phyloP scores from a whole-genome alignment of 2,797 vertebrate genomes.

The Gadopsis bispinosus region DNA sequence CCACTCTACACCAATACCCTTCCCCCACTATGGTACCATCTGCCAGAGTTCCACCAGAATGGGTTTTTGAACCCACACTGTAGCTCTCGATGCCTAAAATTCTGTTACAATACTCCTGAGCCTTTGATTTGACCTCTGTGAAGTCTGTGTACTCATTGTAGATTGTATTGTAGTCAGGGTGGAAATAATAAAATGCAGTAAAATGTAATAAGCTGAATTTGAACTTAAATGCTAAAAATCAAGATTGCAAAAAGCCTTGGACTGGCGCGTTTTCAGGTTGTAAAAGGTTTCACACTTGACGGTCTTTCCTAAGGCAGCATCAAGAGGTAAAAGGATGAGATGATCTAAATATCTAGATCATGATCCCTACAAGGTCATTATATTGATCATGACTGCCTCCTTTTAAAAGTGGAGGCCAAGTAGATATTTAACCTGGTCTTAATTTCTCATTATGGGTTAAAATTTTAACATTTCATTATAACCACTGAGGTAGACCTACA shows the following conservation, averaged over 20 bases:
- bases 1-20: constrained; percentile 26
- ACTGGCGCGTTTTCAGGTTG: not conserved
- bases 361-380: not conserved
- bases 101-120: not conserved
- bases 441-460: not conserved
- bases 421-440: not conserved
- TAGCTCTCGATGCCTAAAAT: not conserved
- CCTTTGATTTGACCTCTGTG: constrained; percentile 25
- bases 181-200: not conserved
- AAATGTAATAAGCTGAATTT: not conserved
- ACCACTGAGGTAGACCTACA: not conserved
- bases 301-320: not conserved
- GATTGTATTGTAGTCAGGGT: not conserved
- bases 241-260: not conserved
- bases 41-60: constrained; percentile 52
- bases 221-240: not conserved
- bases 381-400: not conserved
- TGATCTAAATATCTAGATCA: not conserved
- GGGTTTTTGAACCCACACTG: constrained; percentile 28
- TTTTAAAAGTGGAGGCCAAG: not conserved
- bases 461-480: not conserved
- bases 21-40: constrained; percentile 54
- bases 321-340: not conserved
- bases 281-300: not conserved
- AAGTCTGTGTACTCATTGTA: not conserved